phyloP scores from a whole-genome alignment of 1,140 invertebrate genomes.

The Heliconius eleuchia region DNA sequence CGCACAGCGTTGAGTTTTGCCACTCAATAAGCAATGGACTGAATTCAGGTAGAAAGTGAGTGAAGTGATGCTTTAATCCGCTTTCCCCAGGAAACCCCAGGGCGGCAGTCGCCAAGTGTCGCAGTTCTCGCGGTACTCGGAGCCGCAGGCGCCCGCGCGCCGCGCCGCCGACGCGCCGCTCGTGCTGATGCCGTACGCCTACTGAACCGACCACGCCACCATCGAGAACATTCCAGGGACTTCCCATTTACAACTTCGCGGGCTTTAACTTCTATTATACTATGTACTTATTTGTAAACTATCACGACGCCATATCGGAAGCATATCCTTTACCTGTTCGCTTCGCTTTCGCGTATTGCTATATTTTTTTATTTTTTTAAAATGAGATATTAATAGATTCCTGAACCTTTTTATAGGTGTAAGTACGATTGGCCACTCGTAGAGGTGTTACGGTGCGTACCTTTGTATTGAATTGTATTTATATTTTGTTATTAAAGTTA shows the following conservation, averaged over 20 bases:
- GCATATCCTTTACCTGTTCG: slow-evolving; percentile 57
- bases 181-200: slow-evolving; percentile 57
- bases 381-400: slow-evolving; percentile 11
- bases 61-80: no score
- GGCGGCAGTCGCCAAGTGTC: slow-evolving; percentile 67
- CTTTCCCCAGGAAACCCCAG: slow-evolving; percentile 61
- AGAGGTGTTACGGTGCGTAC: background rate
- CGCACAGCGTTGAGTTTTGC: no score
- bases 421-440: background rate
- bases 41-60: no score
- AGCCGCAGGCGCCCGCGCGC: slow-evolving; percentile 55
- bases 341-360: slow-evolving; percentile 64
- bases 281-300: slow-evolving; percentile 49
- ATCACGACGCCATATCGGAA: slow-evolving; percentile 67
- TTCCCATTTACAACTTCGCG: slow-evolving; percentile 46
- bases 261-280: slow-evolving; percentile 55
- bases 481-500: slow-evolving; percentile 10
- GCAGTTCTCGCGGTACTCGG: slow-evolving; percentile 75
- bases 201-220: slow-evolving; percentile 55
- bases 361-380: slow-evolving; percentile 62
- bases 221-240: slow-evolving; percentile 55
- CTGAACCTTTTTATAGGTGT: background rate
- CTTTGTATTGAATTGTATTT: background rate
- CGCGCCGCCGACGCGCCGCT: slow-evolving; percentile 56
- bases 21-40: no score